phyloP scores from a whole-genome alignment of 2,888 invertebrate species.

The Hofmannophila pseudospretella region DNA sequence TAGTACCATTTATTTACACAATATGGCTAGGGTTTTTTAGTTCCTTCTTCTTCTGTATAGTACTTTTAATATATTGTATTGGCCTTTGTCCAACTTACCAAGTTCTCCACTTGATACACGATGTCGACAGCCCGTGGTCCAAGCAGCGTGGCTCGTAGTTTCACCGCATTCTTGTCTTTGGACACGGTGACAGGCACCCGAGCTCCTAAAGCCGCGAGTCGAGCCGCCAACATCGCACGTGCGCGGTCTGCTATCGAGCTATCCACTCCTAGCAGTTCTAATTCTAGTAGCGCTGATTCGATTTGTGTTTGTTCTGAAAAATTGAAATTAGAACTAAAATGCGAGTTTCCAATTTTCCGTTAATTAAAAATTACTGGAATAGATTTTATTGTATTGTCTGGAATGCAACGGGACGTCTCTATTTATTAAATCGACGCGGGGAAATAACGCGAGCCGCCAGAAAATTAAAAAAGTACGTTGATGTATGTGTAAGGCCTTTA shows the following conservation, averaged over 20 bases:
- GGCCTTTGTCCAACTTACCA: conserved; percentile 75
- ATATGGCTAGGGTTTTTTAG: no score
- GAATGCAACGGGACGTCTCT: no score
- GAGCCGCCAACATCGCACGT: conserved; percentile 52
- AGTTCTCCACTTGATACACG: conserved; percentile 87
- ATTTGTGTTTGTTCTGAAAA: conserved; percentile 82
- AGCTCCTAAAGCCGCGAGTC: conserved; percentile 47
- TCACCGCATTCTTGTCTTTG: conserved; percentile 69
- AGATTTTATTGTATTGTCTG: no score
- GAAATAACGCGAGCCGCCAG: no score
- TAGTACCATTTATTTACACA: no score
- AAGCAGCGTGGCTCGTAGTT: conserved; percentile 80
- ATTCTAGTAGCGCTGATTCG: conserved; percentile 85
- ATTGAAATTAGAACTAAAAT: background rate
- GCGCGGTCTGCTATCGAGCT: conserved; percentile 69
- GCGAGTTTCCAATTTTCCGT: no score
- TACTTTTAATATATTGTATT: no score
- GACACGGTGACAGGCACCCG: conserved; percentile 45
- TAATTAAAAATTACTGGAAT: no score
- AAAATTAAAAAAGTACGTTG: no score
- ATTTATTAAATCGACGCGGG: no score
- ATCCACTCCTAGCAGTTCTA: conserved; percentile 83
- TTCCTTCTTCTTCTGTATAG: no score
- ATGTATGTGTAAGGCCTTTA: no score
- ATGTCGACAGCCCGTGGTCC: conserved; percentile 87